phyloP scores from a whole-genome alignment of 1,140 invertebrate genomes.

The Formica exsecta region DNA sequence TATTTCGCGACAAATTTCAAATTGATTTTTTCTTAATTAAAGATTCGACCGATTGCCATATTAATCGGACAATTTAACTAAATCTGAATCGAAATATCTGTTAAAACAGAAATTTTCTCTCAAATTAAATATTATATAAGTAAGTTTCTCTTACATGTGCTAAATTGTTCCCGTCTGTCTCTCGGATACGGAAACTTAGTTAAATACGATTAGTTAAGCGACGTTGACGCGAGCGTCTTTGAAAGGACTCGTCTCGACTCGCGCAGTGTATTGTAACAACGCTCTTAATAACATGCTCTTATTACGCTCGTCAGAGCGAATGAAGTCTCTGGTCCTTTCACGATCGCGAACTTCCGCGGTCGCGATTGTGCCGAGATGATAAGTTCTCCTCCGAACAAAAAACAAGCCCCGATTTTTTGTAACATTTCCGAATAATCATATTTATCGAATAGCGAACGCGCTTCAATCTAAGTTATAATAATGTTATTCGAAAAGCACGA shows the following conservation, averaged over 20 bases:
- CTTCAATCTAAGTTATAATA: not conserved
- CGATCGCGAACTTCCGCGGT: conserved; percentile 27
- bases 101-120: not conserved
- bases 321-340: conserved; percentile 15
- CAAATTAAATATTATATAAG: not conserved
- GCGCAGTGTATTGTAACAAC: conserved; percentile 25
- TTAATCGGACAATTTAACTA: not conserved
- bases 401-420: not conserved
- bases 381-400: not conserved
- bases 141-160: not conserved
- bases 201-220: conserved; percentile 38
- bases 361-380: not conserved
- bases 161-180: conserved; percentile 5
- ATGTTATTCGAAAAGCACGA: not conserved
- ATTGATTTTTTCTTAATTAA: not conserved
- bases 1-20: not conserved
- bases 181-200: conserved; percentile 21
- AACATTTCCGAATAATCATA: not conserved
- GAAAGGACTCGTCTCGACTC: conserved; percentile 18
- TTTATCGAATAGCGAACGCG: not conserved
- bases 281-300: conserved; percentile 25
- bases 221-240: conserved; percentile 41
- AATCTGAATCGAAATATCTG: not conserved
- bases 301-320: conserved; percentile 29
- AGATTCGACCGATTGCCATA: not conserved